Evolutionary conservation across 2,113 vertebrate species (phyloP).

Genomic region (Fregata magnificens): DNA sequence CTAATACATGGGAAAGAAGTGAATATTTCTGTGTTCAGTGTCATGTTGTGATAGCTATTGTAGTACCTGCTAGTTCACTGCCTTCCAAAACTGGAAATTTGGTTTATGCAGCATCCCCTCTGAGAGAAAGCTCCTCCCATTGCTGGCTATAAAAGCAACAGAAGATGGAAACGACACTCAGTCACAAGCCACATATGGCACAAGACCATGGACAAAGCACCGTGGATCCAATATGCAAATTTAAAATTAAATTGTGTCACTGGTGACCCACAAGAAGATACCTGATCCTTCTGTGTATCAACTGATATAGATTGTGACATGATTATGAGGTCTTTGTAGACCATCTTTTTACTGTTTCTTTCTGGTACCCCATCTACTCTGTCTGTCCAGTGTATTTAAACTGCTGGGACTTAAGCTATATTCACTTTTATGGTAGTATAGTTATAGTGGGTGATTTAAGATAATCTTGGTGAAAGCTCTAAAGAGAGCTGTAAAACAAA

Average conservation of each 20-base stretch:
- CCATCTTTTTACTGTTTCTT: neutral
- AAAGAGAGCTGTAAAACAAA: neutral
- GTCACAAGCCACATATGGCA: neutral
- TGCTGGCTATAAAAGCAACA: neutral
- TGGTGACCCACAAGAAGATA: neutral
- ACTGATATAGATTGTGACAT: neutral
- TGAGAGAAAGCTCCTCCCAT: neutral
- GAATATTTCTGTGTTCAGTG: neutral
- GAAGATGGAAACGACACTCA: neutral
- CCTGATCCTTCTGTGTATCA: neutral
- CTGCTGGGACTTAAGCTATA: neutral
- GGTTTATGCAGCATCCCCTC: rapidly evolving
- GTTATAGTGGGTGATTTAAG: neutral
- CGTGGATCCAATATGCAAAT: neutral
- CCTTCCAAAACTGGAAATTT: neutral
- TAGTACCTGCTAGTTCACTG: neutral
- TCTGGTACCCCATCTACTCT: neutral
- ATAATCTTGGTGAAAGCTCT: neutral
- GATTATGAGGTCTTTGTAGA: neutral
- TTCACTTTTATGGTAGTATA: neutral
- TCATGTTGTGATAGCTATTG: neutral
- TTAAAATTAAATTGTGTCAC: neutral
- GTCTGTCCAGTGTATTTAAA: neutral
- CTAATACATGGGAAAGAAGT: neutral
- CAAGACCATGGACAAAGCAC: neutral